phyloP scores from a whole-genome alignment of 2,888 invertebrate genomes.

The Lepidonotus clava region DNA sequence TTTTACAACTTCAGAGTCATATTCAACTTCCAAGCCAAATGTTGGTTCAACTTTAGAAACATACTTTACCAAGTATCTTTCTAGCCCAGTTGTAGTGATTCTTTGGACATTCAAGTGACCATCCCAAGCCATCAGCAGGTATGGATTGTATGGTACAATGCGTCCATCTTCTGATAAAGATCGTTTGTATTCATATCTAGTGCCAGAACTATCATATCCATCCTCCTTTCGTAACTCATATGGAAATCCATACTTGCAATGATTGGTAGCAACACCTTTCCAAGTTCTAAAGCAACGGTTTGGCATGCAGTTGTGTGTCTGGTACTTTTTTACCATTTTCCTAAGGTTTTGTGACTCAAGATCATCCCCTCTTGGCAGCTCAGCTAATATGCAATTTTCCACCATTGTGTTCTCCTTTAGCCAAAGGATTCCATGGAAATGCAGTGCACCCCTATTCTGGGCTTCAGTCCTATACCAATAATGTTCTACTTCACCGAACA shows the following conservation, averaged over 20 bases:
- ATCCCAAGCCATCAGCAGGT: not conserved
- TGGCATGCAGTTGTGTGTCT: not conserved
- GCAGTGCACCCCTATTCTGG: slow-evolving; percentile 26
- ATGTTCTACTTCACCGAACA: not conserved
- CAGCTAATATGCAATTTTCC: not conserved
- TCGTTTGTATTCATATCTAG: not conserved
- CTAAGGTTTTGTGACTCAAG: not conserved
- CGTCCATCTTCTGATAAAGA: not conserved
- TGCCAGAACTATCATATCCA: not conserved
- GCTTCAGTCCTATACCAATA: not conserved
- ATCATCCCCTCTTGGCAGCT: not conserved
- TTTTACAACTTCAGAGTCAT: not conserved
- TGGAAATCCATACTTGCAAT: slow-evolving; percentile 4
- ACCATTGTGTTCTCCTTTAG: not conserved
- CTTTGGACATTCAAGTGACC: not conserved
- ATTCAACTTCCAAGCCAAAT: not conserved
- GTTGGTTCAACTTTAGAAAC: slow-evolving; percentile 22
- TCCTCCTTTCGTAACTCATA: not conserved
- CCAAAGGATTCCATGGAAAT: slow-evolving; percentile 14
- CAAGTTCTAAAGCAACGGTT: not conserved
- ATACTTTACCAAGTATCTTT: slow-evolving; percentile 27
- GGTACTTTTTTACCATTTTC: not conserved
- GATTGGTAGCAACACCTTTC: not conserved
- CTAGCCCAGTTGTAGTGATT: not conserved
- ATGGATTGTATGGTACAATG: slow-evolving; percentile 2